Evolutionary conservation across 2,797 vertebrate species (phyloP), one percentile per base, ranked within the genome.

Genomic region (Lithobates sylvaticus): DNA sequence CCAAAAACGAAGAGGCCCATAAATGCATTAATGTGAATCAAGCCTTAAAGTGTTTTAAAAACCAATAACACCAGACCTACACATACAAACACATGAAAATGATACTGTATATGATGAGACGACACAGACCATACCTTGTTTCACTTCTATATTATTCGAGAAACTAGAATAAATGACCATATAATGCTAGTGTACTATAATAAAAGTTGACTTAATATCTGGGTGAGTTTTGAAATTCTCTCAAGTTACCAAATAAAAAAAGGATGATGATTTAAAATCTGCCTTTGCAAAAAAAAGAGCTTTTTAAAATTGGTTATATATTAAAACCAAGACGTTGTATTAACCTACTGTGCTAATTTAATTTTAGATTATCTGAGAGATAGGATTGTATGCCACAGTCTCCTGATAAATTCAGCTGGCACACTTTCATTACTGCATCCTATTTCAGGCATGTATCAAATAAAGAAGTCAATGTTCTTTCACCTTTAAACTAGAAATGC

Each of bases 391-490:
- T 84, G 88, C 88, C 73, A 36, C 88, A 78, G 78, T 91, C 90
- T 90, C 85, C 88, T 86, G 89, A 83, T 91, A 90, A 89, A 93
- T 93, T 93, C 91, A 92, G 91, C 91, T 94, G 89, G 88, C 89
- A 79, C 90, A 89, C 87, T 92, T 94, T 93, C 90, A 90, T 89
- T 93, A 90, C 86, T 86, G 89, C 93, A 95, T 94, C 91, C 90
- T 90, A 92, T 95, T 95, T 94, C 92, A 91, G 90, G 82, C 90
- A 94, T 93, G 91, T 91, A 94, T 93, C 91, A 90, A 90, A 86
- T 90, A 91, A 93, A 92, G 89, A 89, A 93, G 90, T 16, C 85
- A 95, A 91, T 84, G 89, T 90, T 93, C 89, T 94, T 93, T 92
- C 91, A 93, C 92, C 89, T 95, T 94, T 92, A 92, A 91, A 92